phyloP scores from a whole-genome alignment of 64 coral and sea anemone species.

The Acropora tenuis region DNA sequence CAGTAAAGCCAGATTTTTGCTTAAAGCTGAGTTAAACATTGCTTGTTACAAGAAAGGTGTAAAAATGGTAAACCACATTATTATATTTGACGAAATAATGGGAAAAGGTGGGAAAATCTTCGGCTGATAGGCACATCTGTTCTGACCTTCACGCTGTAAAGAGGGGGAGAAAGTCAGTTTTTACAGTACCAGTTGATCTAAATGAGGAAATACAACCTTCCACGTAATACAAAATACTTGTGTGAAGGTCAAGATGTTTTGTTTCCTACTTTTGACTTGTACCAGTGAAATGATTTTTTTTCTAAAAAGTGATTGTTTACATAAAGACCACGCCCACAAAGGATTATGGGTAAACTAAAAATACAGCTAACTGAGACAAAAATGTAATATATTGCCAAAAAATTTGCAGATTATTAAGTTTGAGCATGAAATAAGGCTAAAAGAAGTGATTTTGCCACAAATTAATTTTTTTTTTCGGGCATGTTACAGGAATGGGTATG shows the following conservation, averaged over 20 bases:
- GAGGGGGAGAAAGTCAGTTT: conserved; percentile 60
- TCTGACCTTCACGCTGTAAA: conserved; percentile 1
- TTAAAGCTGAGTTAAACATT: neutral
- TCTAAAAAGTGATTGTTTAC: conserved; percentile 6
- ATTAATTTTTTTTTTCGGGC: neutral
- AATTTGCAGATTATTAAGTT: conserved; percentile 25
- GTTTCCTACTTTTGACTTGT: conserved; percentile 34
- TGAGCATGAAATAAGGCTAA: conserved; percentile 31
- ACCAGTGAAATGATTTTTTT: conserved; percentile 39
- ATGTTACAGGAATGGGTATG: neutral
- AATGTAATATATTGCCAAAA: conserved; percentile 49
- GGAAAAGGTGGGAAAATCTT: conserved; percentile 53
- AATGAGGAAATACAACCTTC: conserved; percentile 50
- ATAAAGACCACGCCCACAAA: conserved; percentile 25
- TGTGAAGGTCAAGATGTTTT: conserved; percentile 53
- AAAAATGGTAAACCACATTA: conserved; percentile 61
- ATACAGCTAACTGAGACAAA: conserved; percentile 25
- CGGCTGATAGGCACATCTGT: no score
- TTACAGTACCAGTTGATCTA: conserved; percentile 57
- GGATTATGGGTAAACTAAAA: conserved; percentile 57
- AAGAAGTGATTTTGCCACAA: conserved; percentile 18
- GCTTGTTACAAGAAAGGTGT: conserved; percentile 10
- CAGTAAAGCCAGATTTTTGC: no score
- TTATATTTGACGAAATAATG: conserved; percentile 47
- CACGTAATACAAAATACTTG: conserved; percentile 52